Conservation (phyloP, 2,888 invertebrate genomes). For the Tenthredo mesomela region DNA sequence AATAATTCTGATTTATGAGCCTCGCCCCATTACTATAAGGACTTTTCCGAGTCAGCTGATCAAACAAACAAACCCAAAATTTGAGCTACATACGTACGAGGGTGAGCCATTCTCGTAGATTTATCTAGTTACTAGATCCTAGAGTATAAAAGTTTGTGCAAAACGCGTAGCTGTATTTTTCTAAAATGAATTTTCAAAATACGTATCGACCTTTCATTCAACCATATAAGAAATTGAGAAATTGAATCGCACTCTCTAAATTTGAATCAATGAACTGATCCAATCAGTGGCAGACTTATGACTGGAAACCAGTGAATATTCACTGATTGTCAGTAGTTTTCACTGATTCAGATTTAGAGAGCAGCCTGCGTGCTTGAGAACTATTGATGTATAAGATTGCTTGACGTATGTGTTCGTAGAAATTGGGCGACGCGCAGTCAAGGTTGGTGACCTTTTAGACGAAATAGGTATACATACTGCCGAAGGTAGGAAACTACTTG, state of each 20-base stretch:
- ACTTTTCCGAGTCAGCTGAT: constrained; percentile 46
- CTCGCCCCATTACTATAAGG: constrained; percentile 18
- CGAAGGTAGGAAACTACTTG: constrained; percentile 42
- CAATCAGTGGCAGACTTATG: too few relatives aligned
- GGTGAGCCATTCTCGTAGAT: not conserved
- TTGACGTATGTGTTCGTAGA: not conserved
- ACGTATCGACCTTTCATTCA: not conserved
- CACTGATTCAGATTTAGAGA: too few relatives aligned
- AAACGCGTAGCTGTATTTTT: not conserved
- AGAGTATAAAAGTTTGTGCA: not conserved
- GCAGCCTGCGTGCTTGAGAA: not conserved
- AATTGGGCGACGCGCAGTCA: constrained; percentile 8
- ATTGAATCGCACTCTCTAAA: not conserved
- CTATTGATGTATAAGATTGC: not conserved
- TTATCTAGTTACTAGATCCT: not conserved
- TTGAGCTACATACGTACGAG: not conserved
- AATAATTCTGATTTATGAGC: constrained; percentile 46
- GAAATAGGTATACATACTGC: not conserved
- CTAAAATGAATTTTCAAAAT: not conserved
- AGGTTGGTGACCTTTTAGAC: constrained; percentile 20
- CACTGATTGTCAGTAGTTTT: too few relatives aligned
- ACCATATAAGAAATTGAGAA: not conserved
- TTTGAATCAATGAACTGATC: too few relatives aligned
- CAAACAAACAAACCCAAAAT: constrained; percentile 43
- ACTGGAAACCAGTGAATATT: too few relatives aligned